Conservation (phyloP, 1,140 invertebrate genomes). For the Brachystomella parvula region DNA sequence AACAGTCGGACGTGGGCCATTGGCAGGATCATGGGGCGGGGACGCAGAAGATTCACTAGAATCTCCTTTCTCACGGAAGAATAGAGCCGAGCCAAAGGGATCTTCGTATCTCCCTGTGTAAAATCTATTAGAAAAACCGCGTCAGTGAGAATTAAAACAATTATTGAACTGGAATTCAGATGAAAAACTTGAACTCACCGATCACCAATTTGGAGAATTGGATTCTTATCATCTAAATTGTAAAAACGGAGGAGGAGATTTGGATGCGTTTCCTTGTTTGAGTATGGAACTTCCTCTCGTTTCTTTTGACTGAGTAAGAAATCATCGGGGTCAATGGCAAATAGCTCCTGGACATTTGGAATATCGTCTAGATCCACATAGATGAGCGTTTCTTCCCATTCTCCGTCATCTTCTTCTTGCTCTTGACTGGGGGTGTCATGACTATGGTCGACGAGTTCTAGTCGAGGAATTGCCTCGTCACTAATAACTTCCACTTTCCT, state of each 20-base stretch:
- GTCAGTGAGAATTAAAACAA: background rate
- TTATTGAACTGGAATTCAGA: background rate
- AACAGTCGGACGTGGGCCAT: background rate
- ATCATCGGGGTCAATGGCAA: slow-evolving; percentile 3
- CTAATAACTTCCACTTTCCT: no score
- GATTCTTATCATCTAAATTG: background rate
- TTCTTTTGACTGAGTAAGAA: background rate
- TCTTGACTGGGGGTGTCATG: background rate
- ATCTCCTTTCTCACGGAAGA: background rate
- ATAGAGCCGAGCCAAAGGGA: background rate
- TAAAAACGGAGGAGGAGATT: background rate
- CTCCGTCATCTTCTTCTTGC: background rate
- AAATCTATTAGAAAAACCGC: background rate
- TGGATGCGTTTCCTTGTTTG: background rate
- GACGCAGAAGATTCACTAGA: background rate
- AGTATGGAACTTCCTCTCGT: background rate
- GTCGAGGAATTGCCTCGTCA: background rate
- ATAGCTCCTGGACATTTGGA: slow-evolving; percentile 2
- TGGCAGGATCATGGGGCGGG: background rate
- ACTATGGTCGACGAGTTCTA: background rate
- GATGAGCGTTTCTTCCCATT: background rate
- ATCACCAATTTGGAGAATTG: background rate
- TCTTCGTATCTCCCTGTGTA: background rate
- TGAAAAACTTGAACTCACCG: background rate
- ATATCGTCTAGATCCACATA: slow-evolving; percentile 7